These are phyloP conservation scores for Branchellion lobata DNA, from an alignment of 2,888 invertebrate genomes.

Conservation along the genomic window DNA sequence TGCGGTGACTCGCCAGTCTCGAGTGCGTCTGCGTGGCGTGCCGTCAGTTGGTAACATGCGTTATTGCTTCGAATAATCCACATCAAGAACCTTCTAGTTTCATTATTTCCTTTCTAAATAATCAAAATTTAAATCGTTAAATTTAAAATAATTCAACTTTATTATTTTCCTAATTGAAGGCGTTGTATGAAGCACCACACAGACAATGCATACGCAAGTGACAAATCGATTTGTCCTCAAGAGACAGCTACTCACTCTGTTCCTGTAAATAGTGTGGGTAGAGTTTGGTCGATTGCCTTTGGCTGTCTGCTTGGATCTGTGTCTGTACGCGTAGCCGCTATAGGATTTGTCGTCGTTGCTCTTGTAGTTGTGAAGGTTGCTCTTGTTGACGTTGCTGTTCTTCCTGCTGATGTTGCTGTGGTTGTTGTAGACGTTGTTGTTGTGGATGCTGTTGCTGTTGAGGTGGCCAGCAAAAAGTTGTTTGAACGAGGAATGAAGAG, in stretches of 20 bases:
- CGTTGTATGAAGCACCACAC: no score
- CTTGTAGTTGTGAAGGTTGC: neutral
- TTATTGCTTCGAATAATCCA: no score
- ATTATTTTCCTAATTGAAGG: no score
- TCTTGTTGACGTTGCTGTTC: neutral
- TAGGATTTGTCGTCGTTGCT: neutral
- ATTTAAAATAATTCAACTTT: no score
- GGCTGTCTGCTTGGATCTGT: neutral
- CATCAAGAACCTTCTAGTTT: no score
- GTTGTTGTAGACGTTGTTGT: neutral
- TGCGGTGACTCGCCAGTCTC: neutral
- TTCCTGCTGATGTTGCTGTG: neutral
- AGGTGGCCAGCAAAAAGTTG: neutral
- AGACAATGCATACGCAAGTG: no score
- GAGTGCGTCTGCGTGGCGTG: constrained; percentile 6
- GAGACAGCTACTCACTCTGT: no score
- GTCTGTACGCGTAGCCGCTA: neutral
- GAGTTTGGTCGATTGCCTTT: neutral
- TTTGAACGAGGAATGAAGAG: neutral
- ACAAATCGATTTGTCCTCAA: no score
- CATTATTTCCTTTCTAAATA: no score
- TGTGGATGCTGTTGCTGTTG: neutral
- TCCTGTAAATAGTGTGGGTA: neutral
- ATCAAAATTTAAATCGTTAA: no score
- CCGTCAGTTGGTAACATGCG: no score